Percentiles rank a stretch among this genome's conserved stretches.
Conservation (phyloP, 1,140 invertebrate genomes). For the Lethocerus indicus region DNA sequence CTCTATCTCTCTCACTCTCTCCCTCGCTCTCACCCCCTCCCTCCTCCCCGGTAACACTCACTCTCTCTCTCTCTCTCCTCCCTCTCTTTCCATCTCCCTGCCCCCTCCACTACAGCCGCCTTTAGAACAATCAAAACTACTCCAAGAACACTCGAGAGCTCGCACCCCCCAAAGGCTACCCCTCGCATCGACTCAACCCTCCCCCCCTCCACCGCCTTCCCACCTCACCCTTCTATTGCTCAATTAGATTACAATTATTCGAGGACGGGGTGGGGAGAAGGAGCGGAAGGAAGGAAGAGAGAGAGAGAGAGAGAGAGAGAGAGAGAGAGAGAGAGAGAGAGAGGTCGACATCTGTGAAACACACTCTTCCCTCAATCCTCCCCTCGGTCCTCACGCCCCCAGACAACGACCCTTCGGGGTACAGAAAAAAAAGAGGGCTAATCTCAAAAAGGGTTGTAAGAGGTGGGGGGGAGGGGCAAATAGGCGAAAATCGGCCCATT, state of each 20-base stretch:
- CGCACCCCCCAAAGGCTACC: neutral
- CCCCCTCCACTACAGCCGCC: neutral
- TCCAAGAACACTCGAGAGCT: neutral
- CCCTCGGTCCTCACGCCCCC: too few species aligned
- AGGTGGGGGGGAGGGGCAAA: neutral
- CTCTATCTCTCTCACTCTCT: too few species aligned
- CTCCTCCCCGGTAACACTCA: neutral
- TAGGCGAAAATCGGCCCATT: neutral
- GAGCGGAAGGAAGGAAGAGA: neutral
- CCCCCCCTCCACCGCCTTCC: neutral
- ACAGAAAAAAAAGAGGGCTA: constrained; percentile 4
- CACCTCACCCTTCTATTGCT: neutral
- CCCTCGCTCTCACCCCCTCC: neutral
- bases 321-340: neutral
- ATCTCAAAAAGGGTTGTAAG: neutral
- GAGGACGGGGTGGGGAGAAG: neutral
- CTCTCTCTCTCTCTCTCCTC: neutral
- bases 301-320: constrained; percentile 1
- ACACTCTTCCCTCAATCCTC: neutral
- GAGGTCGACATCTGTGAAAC: neutral
- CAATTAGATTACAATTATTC: neutral
- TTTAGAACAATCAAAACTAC: neutral
- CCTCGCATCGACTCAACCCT: neutral
- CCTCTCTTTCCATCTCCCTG: neutral
- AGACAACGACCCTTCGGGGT: neutral